Base-by-base conservation (phyloP, 2,113 vertebrate genomes). In the Emydocephalus ijimae region DNA sequence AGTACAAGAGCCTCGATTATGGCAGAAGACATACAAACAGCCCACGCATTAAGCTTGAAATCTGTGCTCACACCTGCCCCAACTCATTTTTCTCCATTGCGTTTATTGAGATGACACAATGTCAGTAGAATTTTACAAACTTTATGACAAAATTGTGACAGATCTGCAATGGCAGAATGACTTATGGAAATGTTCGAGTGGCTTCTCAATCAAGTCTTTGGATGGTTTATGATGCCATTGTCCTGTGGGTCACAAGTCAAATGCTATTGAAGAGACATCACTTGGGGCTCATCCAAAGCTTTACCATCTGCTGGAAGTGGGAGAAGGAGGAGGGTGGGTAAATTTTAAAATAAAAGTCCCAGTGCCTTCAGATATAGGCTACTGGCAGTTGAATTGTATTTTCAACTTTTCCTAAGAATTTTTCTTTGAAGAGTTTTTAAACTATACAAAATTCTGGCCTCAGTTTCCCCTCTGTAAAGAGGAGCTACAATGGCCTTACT, bases 141-240 rank as follows among this genome's bases (percentile, higher is more conserved):
- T 97, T 97, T 97, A 95, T 97, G 97, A 97, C 97, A 97, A 97
- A 97, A 97, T 96, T 97, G 95, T 97, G 97, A 97, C 97, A 97
- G 96, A 97, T 97, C 95, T 97, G 97, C 95, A 97, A 95, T 97
- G 97, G 97, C 97, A 97, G 97, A 96, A 97, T 97, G 96, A 97
- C 97, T 97, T 97, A 97, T 96, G 96, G 97, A 97, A 97, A 97
- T 97, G 95, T 96, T 97, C 95, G 96, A 96, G 96, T 96, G 96
- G 95, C 96, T 97, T 97, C 97, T 97, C 97, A 97, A 97, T 97
- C 97, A 97, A 97, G 96, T 96, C 95, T 96, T 95, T 94, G 95
- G 96, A 96, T 97, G 97, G 95, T 96, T 97, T 96, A 95, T 97
- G 97, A 97, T 96, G 97, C 97, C 94, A 97, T 97, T 97, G 97